These are phyloP conservation scores for Drosophila nikananu DNA, from an alignment of 1,140 invertebrate genomes.

Conservation along the genomic window DNA sequence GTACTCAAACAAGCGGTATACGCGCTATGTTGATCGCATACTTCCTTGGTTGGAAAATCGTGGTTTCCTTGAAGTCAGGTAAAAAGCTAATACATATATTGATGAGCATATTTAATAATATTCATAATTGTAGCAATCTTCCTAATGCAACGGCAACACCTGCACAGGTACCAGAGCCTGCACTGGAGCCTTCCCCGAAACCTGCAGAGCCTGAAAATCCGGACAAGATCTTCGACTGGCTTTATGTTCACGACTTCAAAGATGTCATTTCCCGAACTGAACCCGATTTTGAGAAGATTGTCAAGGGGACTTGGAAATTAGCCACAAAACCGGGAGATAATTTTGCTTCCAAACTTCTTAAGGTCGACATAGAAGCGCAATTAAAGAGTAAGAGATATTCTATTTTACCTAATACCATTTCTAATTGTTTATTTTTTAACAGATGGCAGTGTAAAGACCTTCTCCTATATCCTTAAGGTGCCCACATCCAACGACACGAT, in stretches of 20 bases:
- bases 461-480: constrained; percentile 47
- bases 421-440: neutral
- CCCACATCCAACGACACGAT: neutral
- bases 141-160: neutral
- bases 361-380: constrained; percentile 46
- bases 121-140: neutral
- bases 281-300: constrained; percentile 49
- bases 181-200: neutral
- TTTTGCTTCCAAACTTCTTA: constrained; percentile 33
- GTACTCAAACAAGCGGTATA: constrained; percentile 58
- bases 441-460: constrained; percentile 38
- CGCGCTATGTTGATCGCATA: constrained; percentile 51
- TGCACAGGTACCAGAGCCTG: neutral
- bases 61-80: constrained; percentile 59
- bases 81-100: neutral
- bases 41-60: constrained; percentile 76
- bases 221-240: constrained; percentile 35
- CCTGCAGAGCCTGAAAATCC: neutral
- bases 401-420: neutral
- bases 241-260: constrained; percentile 33
- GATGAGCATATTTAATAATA: neutral
- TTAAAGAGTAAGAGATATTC: constrained; percentile 26
- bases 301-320: constrained; percentile 8
- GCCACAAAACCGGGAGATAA: constrained; percentile 61
- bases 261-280: constrained; percentile 36